These are phyloP conservation scores for Solea solea DNA, from an alignment of 2,113 vertebrate genomes.

Conservation along the genomic window DNA sequence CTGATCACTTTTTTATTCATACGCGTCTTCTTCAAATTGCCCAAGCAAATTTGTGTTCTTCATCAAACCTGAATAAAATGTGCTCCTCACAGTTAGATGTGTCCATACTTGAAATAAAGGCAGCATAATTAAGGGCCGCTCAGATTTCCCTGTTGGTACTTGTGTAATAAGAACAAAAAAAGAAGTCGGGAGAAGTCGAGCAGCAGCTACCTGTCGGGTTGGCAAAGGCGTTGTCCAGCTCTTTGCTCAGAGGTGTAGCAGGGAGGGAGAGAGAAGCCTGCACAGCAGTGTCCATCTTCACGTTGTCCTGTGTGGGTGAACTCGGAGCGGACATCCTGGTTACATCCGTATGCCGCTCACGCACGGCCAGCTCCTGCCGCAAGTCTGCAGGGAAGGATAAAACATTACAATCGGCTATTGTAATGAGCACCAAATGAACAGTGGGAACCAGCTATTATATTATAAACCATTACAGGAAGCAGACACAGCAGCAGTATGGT, in stretches of 20 bases:
- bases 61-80: too few relatives aligned
- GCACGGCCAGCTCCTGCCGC: conserved; percentile 93
- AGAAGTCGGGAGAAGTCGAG: background rate
- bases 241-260: conserved; percentile 91
- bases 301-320: conserved; percentile 91
- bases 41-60: too few relatives aligned
- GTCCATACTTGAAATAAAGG: too few relatives aligned
- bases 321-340: conserved; percentile 91
- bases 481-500: background rate
- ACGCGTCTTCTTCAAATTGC: too few relatives aligned
- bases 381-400: conserved; percentile 81
- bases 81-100: too few relatives aligned
- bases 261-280: conserved; percentile 93
- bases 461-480: background rate
- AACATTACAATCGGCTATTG: background rate
- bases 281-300: conserved; percentile 90
- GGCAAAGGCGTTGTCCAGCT: conserved; percentile 90
- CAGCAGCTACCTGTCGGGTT: conserved; percentile 85
- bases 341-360: conserved; percentile 90
- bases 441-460: background rate
- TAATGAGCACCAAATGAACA: background rate
- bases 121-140: too few relatives aligned
- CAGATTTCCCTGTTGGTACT: background rate
- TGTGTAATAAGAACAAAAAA: background rate
- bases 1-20: too few relatives aligned